Conservation (phyloP, 2,113 vertebrate genomes). For the Oenanthe melanoleuca region DNA sequence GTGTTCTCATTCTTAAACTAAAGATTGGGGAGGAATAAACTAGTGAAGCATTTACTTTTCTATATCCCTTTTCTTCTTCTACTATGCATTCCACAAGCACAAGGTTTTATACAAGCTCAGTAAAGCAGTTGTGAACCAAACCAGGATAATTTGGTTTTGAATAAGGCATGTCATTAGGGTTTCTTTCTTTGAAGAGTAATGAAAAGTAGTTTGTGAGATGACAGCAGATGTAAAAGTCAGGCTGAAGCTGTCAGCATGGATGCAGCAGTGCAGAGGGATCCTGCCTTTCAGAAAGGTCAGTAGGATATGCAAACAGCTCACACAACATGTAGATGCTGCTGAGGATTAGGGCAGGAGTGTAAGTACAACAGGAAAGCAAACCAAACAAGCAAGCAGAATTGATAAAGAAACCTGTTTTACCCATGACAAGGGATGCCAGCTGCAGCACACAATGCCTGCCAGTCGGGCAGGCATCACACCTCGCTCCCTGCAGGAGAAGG, state of each 20-base stretch:
- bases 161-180: background rate
- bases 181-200: background rate
- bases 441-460: fast-evolving
- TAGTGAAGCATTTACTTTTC: background rate
- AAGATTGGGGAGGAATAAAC: background rate
- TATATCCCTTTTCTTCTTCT: background rate
- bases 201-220: slow-evolving; percentile 23
- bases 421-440: background rate
- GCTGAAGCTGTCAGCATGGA: slow-evolving; percentile 23
- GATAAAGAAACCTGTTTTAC: background rate
- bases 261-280: background rate
- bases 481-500: background rate
- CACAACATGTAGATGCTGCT: background rate
- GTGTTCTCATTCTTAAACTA: background rate
- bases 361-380: background rate
- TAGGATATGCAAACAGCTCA: background rate
- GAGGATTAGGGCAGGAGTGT: background rate
- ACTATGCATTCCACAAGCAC: background rate
- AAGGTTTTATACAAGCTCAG: slow-evolving; percentile 30
- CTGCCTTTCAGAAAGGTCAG: slow-evolving; percentile 51
- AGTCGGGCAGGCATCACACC: background rate
- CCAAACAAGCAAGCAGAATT: background rate
- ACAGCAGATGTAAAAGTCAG: slow-evolving; percentile 16
- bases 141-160: slow-evolving; percentile 1
- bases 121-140: slow-evolving; percentile 12